Base-by-base conservation (phyloP, 2,113 vertebrate genomes). In the Caracal caracal region DNA sequence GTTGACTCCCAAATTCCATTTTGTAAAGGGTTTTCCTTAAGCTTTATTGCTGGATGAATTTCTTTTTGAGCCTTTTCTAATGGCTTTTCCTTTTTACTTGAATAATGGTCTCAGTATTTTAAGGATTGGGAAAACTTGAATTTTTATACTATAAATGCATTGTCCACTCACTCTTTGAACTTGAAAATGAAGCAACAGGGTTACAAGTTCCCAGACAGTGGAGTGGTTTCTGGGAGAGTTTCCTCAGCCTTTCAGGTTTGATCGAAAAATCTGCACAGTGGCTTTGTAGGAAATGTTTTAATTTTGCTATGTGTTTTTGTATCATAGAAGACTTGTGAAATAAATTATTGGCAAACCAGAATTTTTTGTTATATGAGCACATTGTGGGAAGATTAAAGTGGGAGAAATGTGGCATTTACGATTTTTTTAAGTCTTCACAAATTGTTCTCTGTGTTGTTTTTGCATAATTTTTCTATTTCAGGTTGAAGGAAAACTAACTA, bases 91-190 rank as follows among this genome's bases (percentile, higher is more conserved):
- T 94, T 96, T 88, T 92, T 94, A 96, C 90, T 98, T 97, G 97
- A 97, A 89, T 96, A 81, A 90, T 90, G 30, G 22, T 88, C 51
- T 95, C 73, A 91, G n/a, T 95, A 71, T 90, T 82, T 97, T 92
- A 95, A 96, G 78, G 6, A 83, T 88, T 97, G 78, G 40, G 56
- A 86, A 97, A 96, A 95, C 94, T 97, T 98, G 96, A 97, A 96
- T 96, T 97, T 97, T 95, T 61, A 26, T 89, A 90, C n/a, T 88
- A 30, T 85, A 56, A 94, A 88, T 97, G 68, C 35, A 65, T 91
- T 94, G 73, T 88, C 56, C 61, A 79, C 87, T 59, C 61, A 79
- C 26, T 85, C 70, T 91, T 91, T 93, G 73, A 96, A 97, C 83
- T 97, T 95, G 88, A 96, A 95, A 94, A 95, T 82, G 47, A 95